phyloP scores from a whole-genome alignment of 2,797 vertebrate genomes.

The Urophycis tenuis region DNA sequence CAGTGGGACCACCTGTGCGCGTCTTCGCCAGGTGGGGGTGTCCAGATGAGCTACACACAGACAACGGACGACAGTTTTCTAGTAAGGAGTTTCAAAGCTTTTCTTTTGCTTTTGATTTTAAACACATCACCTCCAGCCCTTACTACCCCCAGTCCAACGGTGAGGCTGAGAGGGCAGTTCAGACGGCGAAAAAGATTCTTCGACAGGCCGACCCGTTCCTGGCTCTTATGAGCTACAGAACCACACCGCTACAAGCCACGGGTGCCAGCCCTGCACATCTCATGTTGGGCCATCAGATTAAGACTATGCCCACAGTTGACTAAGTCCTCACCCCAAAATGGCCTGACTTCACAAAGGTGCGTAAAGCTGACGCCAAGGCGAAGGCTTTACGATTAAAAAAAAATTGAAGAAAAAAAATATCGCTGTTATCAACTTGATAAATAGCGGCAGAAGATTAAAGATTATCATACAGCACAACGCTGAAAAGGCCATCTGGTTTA shows the following conservation, averaged over 20 bases:
- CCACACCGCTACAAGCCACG: conserved; percentile 33
- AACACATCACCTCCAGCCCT: conserved; percentile 32
- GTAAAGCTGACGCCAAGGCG: background rate
- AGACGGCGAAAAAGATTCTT: no score
- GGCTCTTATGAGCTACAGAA: conserved; percentile 36
- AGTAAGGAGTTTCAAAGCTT: conserved; percentile 44
- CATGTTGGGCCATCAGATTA: conserved; percentile 21
- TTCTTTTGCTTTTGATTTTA: conserved; percentile 47
- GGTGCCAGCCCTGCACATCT: conserved; percentile 21
- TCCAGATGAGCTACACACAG: conserved; percentile 58
- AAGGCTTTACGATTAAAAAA: no score
- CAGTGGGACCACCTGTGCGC: no score
- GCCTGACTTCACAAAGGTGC: conserved; percentile 11
- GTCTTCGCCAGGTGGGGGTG: no score
- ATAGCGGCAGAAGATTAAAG: no score
- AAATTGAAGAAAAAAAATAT: no score
- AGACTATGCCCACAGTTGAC: conserved; percentile 14
- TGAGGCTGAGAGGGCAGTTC: no score
- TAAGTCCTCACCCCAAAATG: conserved; percentile 11
- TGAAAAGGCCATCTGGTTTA: no score
- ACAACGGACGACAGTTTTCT: conserved; percentile 49
- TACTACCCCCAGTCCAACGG: no score
- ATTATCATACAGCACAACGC: no score
- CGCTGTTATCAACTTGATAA: no score
- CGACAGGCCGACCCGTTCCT: no score